phyloP scores from a whole-genome alignment of 2,888 invertebrate species.

The Amblyteles armatorius region DNA sequence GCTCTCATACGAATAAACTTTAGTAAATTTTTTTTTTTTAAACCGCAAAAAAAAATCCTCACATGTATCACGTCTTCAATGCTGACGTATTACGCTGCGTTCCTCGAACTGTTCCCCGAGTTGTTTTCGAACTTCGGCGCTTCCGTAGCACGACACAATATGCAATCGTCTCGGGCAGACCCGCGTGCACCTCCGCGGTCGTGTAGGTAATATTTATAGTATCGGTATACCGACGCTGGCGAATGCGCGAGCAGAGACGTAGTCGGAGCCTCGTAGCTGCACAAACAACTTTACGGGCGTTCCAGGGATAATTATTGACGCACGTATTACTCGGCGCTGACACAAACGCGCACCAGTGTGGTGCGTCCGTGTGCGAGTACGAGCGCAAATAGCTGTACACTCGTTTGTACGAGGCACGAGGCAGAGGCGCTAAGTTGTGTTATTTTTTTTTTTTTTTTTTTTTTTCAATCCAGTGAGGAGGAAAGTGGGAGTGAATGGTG shows the following conservation, averaged over 20 bases:
- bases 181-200: neutral
- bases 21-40: neutral
- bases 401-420: conserved; percentile 8
- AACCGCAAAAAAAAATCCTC: neutral
- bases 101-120: neutral
- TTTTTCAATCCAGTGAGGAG: too few species aligned
- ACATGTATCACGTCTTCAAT: neutral
- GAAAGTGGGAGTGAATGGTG: conserved; percentile 15
- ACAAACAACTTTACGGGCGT: conserved; percentile 63
- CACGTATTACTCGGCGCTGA: conserved; percentile 11
- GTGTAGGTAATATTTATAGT: conserved; percentile 17
- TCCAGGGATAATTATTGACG: conserved; percentile 60
- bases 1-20: neutral
- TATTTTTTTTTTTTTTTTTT: neutral
- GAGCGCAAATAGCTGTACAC: conserved; percentile 15
- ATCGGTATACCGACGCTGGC: neutral
- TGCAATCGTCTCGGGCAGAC: neutral
- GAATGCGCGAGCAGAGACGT: conserved; percentile 26
- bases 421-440: neutral
- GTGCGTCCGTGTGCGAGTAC: neutral
- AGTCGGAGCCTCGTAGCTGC: conserved; percentile 27
- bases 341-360: neutral
- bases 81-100: neutral
- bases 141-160: neutral
- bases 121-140: conserved; percentile 2